Conservation (phyloP, 64 coral and sea anemone genomes). For the Catalaphyllia jardinei region DNA sequence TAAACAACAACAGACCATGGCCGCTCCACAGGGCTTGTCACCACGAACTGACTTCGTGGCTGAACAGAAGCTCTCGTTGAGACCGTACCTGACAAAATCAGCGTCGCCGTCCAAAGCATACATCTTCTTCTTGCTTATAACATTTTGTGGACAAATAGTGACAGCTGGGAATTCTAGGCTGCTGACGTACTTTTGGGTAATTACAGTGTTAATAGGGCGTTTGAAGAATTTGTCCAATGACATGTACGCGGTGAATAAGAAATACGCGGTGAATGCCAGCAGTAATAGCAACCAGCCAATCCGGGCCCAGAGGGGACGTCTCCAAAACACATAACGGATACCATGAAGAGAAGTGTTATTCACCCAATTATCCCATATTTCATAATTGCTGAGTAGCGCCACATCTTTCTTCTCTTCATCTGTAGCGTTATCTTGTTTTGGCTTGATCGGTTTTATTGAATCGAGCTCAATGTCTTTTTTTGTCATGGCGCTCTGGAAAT, state of each 20-base stretch:
- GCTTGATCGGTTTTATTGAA: background rate
- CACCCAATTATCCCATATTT: slow-evolving; percentile 16
- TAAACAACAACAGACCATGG: slow-evolving; percentile 71
- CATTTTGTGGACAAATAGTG: slow-evolving; percentile 31
- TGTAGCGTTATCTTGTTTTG: background rate
- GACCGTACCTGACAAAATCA: slow-evolving; percentile 3
- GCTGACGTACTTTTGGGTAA: slow-evolving; percentile 2
- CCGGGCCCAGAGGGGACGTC: slow-evolving; percentile 8
- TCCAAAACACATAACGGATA: slow-evolving; percentile 17
- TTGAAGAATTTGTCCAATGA: background rate
- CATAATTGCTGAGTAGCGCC: background rate
- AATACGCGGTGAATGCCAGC: slow-evolving; percentile 4
- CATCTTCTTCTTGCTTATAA: slow-evolving; percentile 52
- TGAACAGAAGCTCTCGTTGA: slow-evolving; percentile 75
- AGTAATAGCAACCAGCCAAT: slow-evolving; percentile 32
- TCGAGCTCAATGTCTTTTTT: background rate
- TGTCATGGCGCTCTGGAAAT: background rate
- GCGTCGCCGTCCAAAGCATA: slow-evolving; percentile 43
- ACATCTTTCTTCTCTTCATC: background rate
- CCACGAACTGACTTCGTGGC: slow-evolving; percentile 61
- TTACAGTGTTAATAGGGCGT: slow-evolving; percentile 19
- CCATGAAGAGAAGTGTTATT: slow-evolving; percentile 52
- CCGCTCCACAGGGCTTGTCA: slow-evolving; percentile 62
- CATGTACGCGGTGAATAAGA: slow-evolving; percentile 8
- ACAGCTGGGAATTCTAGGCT: slow-evolving; percentile 23